Evolutionary conservation across 2,113 vertebrate species (phyloP).

Genomic region (Zootoca vivipara): DNA sequence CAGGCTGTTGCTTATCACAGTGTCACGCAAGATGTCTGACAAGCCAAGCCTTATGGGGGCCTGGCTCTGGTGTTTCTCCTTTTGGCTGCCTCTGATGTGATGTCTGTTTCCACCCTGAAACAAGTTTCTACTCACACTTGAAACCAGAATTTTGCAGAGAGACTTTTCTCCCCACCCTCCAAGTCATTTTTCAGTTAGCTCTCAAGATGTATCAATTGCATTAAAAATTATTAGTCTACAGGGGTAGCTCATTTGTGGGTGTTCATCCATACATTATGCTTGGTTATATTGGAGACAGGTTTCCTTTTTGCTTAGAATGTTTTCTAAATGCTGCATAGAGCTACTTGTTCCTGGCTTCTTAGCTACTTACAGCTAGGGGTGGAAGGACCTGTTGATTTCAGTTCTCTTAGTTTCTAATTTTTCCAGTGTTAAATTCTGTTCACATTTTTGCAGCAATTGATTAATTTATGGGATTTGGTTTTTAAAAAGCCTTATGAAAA

Average conservation of each 20-base stretch:
- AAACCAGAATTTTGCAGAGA: slow-evolving; percentile 1
- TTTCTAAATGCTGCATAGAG: slow-evolving; percentile 7
- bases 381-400: too few relatives aligned
- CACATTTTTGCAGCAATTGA: too few relatives aligned
- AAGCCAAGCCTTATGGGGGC: not conserved
- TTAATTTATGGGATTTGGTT: too few relatives aligned
- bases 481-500: too few relatives aligned
- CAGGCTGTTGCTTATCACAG: not conserved
- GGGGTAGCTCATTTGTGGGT: slow-evolving; percentile 20
- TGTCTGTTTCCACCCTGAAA: not conserved
- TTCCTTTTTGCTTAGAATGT: slow-evolving; percentile 16
- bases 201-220: slow-evolving; percentile 30
- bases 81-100: not conserved
- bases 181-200: slow-evolving; percentile 43
- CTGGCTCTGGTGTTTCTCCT: too few relatives aligned
- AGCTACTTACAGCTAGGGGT: not conserved
- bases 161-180: slow-evolving; percentile 11
- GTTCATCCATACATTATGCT: slow-evolving; percentile 21
- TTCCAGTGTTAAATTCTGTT: too few relatives aligned
- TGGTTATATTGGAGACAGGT: slow-evolving; percentile 8
- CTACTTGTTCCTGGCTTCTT: not conserved
- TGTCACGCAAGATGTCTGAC: not conserved
- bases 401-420: too few relatives aligned
- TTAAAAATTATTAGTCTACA: slow-evolving; percentile 32
- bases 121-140: not conserved